phyloP scores from a whole-genome alignment of 2,888 invertebrate species.

The Calameuta idolon region DNA sequence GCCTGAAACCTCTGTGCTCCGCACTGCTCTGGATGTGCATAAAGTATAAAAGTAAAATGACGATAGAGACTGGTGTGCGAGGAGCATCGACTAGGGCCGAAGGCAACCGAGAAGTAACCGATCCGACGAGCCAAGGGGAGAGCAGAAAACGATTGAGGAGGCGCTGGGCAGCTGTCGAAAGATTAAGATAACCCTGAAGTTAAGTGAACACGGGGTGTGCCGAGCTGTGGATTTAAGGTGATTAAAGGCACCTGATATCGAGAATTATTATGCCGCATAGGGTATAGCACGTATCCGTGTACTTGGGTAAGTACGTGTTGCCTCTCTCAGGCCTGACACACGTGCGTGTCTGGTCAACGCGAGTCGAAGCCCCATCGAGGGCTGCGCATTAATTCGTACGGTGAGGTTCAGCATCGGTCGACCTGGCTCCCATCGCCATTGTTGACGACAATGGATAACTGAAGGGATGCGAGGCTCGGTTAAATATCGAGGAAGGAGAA shows the following conservation, averaged over 20 bases:
- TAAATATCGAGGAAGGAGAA: no score
- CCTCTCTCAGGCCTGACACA: conserved; percentile 29
- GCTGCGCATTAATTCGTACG: no score
- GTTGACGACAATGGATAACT: no score
- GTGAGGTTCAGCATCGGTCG: no score
- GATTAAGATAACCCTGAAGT: conserved; percentile 66
- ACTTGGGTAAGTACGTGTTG: no score
- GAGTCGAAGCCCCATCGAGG: no score
- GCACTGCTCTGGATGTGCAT: no score
- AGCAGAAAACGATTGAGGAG: conserved; percentile 25
- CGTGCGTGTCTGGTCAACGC: no score
- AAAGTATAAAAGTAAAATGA: no score
- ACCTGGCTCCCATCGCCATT: no score
- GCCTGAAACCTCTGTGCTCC: no score
- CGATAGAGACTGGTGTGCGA: not conserved
- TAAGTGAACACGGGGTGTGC: conserved; percentile 61
- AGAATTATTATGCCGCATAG: conserved; percentile 63
- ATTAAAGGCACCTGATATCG: conserved; percentile 67
- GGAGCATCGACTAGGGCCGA: not conserved
- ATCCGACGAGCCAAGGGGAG: conserved; percentile 8
- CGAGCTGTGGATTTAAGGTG: conserved; percentile 65
- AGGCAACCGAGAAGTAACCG: conserved; percentile 1
- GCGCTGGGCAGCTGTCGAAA: conserved; percentile 66
- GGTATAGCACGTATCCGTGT: conserved; percentile 15
- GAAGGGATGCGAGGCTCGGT: no score